A percentile compares a stretch with the other conserved stretches of the same genome.
Conservation (phyloP, 2,797 vertebrate species). For the Holocentrus rufus region DNA sequence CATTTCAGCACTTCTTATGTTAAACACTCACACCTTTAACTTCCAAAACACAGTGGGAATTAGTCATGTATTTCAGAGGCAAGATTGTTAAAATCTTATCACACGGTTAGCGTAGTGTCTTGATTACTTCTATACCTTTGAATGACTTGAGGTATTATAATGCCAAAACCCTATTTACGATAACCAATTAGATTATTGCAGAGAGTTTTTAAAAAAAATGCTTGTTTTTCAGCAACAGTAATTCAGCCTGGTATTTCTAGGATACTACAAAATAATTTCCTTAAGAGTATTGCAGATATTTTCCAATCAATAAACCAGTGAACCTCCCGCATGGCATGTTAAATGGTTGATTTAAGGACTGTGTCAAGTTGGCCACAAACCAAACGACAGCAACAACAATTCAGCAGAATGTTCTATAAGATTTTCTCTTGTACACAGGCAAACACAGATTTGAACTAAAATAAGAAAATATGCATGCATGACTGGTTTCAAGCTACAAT, state of each 20-base stretch:
- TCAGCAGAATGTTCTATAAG: constrained; percentile 24
- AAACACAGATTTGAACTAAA: constrained; percentile 34
- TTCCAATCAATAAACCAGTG: constrained; percentile 35
- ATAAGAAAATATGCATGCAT: constrained; percentile 57
- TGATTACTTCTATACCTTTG: constrained; percentile 67
- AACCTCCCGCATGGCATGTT: constrained; percentile 76
- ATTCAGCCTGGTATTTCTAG: constrained; percentile 47
- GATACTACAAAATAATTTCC: constrained; percentile 42
- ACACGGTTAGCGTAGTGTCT: constrained; percentile 62
- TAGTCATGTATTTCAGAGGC: constrained; percentile 25
- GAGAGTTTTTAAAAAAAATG: constrained; percentile 31
- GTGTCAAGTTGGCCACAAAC: constrained; percentile 35
- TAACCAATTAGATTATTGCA: constrained; percentile 63
- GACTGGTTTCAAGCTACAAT: constrained; percentile 65
- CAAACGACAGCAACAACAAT: constrained; percentile 27
- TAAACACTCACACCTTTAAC: constrained; percentile 34
- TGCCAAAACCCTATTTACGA: constrained; percentile 60
- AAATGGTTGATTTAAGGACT: constrained; percentile 63
- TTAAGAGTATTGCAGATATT: constrained; percentile 40
- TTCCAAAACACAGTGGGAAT: constrained; percentile 32
- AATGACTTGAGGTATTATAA: constrained; percentile 69
- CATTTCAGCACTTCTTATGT: constrained; percentile 37
- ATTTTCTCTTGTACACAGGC: constrained; percentile 43
- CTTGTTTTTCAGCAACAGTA: constrained; percentile 58
- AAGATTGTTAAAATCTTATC: constrained; percentile 47